Conservation (phyloP, 2,113 vertebrate genomes). For the Mola mola region DNA sequence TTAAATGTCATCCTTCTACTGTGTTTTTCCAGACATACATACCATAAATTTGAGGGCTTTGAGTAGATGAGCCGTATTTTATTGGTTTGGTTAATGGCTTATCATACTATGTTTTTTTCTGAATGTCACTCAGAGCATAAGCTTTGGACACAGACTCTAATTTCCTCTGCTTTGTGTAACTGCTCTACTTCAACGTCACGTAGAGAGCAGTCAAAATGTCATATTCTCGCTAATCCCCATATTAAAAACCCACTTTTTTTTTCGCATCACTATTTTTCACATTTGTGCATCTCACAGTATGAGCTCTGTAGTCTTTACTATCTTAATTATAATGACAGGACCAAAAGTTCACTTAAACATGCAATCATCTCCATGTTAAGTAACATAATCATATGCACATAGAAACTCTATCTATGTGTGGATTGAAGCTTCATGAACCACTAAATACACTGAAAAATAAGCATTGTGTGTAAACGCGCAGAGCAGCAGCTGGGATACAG, state of each 20-base stretch:
- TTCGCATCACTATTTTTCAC: conserved; percentile 29
- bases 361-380: neutral
- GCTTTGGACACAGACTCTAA: conserved; percentile 44
- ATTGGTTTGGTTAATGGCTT: conserved; percentile 47
- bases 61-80: conserved; percentile 43
- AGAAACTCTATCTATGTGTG: conserved; percentile 14
- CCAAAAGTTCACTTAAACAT: conserved; percentile 22
- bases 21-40: conserved; percentile 28
- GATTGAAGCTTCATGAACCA: neutral
- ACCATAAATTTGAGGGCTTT: conserved; percentile 31
- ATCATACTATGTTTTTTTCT: conserved; percentile 21
- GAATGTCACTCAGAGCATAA: conserved; percentile 39
- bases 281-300: conserved; percentile 27
- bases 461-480: conserved; percentile 22
- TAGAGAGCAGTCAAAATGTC: conserved; percentile 37
- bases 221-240: conserved; percentile 56
- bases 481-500: conserved; percentile 28
- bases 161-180: conserved; percentile 46
- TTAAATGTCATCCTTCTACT: conserved; percentile 40
- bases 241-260: conserved; percentile 38
- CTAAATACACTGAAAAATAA: conserved; percentile 31
- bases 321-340: conserved; percentile 20
- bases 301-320: conserved; percentile 18
- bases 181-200: conserved; percentile 54
- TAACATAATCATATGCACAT: conserved; percentile 9